These are phyloP conservation scores for Cygnus olor DNA, from an alignment of 2,797 vertebrate species.

Conservation along the genomic window DNA sequence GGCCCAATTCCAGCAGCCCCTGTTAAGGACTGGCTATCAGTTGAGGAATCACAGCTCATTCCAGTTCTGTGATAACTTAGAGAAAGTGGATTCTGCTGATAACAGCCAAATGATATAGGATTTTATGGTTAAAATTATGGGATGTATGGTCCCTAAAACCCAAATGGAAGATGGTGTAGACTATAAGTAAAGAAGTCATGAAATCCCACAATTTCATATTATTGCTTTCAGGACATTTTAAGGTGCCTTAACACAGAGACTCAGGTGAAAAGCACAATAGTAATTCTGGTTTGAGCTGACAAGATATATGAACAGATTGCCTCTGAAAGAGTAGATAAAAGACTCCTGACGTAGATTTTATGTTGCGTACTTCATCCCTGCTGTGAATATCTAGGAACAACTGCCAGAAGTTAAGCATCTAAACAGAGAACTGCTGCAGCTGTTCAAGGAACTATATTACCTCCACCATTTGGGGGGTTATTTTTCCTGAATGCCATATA, in stretches of 20 bases:
- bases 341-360: background rate
- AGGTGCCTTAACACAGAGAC: background rate
- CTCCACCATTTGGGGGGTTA: background rate
- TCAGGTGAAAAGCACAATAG: background rate
- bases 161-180: background rate
- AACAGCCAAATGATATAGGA: background rate
- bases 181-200: background rate
- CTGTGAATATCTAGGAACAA: background rate
- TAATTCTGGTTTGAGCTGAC: background rate
- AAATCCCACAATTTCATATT: background rate
- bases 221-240: background rate
- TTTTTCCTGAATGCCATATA: background rate
- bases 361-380: fast-evolving
- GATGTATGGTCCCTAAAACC: background rate
- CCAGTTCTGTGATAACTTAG: background rate
- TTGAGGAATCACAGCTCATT: background rate
- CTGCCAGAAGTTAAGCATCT: background rate
- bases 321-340: background rate
- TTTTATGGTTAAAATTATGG: background rate
- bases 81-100: background rate
- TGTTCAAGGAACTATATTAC: background rate
- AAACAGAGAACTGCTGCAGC: background rate
- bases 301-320: background rate
- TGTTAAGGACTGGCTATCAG: background rate
- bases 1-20: background rate